Evolutionary conservation across 2,113 vertebrate species (phyloP), one percentile per base, ranked within the genome.

Genomic region (Austrofundulus limnaeus): DNA sequence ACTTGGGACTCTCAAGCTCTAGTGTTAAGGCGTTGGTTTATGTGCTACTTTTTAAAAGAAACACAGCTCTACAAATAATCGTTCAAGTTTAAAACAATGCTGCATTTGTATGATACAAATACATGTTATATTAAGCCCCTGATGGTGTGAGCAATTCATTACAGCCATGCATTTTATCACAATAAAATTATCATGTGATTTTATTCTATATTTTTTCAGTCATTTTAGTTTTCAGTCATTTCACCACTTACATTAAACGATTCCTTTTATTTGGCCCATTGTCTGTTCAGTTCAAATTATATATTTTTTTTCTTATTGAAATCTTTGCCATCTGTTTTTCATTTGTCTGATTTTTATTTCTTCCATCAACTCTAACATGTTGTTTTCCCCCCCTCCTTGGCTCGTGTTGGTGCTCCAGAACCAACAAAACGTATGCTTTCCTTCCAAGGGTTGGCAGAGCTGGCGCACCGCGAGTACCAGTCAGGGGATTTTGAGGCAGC

Each of bases 381-480:
- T 94, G 92, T 95, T 95, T 95, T 87, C 91, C 93, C 51, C n/a
- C 92, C 91, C 86, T 79, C 76, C 76, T 86, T 88, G 93, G 92
- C 93, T 93, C 95, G 93, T 95, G 94, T 96, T 95, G 96, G 94
- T 96, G 89, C 94, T 95, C 94, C 95, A 97, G 95, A 98, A 98
- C 95, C 95, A 93, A 98, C 95, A 93, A 98, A 98, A 98, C 94
- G 91, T 98, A 94, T 98, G 92, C 96, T 99, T 98, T 99, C 96
- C 94, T 98, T 98, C 95, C 96, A 99, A 99, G 97, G 97, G 94
- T 95, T 99, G 94, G 97, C 97, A 75, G 97, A 99, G 91, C 93
- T 99, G 96, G 97, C 97, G 89, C 97, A 99, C 87, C 95, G 97
- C 57, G 97, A 99, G 87, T 99, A 99, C 93, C 97, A 98, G 92